Percentiles rank a stretch among this genome's conserved stretches.
Conservation (phyloP, 1,140 invertebrate genomes). For the Drosophila simulans region DNA sequence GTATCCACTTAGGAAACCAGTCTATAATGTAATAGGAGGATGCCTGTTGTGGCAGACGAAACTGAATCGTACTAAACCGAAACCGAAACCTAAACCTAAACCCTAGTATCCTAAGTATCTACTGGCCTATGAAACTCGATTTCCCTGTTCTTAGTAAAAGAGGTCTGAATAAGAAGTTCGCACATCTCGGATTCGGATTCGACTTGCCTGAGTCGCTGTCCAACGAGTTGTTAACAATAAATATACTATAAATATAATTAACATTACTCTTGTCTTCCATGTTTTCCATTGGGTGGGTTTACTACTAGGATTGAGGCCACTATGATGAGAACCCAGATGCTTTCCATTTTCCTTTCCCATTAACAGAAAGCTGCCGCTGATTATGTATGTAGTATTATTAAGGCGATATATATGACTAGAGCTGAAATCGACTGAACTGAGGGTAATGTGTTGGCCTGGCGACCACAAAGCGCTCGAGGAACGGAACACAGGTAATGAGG, state of each 20-base stretch:
- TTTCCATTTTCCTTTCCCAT: no score
- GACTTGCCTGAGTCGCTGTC: background rate
- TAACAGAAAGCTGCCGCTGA: no score
- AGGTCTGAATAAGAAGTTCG: constrained; percentile 2
- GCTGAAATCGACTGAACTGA: no score
- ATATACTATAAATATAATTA: constrained; percentile 8
- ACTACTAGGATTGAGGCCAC: no score
- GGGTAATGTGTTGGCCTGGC: background rate
- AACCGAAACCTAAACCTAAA: no score
- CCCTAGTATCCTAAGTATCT: constrained; percentile 3
- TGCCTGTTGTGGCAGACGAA: background rate
- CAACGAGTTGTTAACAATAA: constrained; percentile 8
- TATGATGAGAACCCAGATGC: no score
- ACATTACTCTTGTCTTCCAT: background rate
- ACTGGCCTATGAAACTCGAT: constrained; percentile 1
- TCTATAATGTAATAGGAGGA: constrained; percentile 27
- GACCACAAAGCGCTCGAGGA: constrained; percentile 96
- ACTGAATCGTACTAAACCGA: constrained; percentile 1
- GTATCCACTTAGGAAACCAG: constrained; percentile 27
- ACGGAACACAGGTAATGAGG: constrained; percentile 97
- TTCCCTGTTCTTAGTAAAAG: constrained; percentile 2
- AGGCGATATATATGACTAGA: no score
- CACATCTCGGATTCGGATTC: constrained; percentile 6
- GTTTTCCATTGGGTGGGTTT: no score
- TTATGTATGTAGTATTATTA: no score